Conservation (phyloP, 2,888 invertebrate genomes). For the Agrilus biguttatus region DNA sequence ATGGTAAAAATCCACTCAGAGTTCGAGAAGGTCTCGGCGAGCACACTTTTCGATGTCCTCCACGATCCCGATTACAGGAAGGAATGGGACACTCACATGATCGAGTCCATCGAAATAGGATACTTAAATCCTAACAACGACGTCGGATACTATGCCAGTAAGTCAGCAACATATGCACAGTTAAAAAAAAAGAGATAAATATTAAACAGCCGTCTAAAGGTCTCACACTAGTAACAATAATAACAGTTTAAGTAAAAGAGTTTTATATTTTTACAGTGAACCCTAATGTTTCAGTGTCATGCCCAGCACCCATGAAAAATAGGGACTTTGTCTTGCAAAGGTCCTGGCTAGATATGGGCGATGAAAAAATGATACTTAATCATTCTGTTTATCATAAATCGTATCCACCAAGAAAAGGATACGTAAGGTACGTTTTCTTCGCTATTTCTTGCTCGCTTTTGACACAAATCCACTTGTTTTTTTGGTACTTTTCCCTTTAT, state of each 20-base stretch:
- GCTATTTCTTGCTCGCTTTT: background rate
- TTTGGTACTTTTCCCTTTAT: too few relatives aligned
- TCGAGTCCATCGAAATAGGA: slow-evolving; percentile 74
- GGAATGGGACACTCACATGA: slow-evolving; percentile 85
- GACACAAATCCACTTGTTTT: too few relatives aligned
- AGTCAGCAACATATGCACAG: slow-evolving; percentile 23
- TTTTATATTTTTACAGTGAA: too few relatives aligned
- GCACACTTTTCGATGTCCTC: slow-evolving; percentile 72
- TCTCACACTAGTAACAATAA: too few relatives aligned
- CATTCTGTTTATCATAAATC: slow-evolving; percentile 82
- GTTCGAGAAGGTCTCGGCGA: slow-evolving; percentile 60
- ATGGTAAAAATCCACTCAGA: slow-evolving; percentile 52
- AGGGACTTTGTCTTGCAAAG: slow-evolving; percentile 85
- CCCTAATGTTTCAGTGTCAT: slow-evolving; percentile 49
- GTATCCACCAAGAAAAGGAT: slow-evolving; percentile 71
- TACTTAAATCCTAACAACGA: slow-evolving; percentile 87
- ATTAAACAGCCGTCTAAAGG: too few relatives aligned
- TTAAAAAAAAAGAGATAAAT: too few relatives aligned
- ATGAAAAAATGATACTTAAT: slow-evolving; percentile 77
- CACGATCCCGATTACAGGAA: slow-evolving; percentile 81
- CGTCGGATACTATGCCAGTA: slow-evolving; percentile 82
- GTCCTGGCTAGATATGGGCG: slow-evolving; percentile 78
- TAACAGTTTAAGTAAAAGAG: background rate
- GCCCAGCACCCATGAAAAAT: slow-evolving; percentile 76
- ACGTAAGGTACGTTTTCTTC: slow-evolving; percentile 43